phyloP scores from a whole-genome alignment of 2,797 vertebrate species.

The Novumbra hubbsi region DNA sequence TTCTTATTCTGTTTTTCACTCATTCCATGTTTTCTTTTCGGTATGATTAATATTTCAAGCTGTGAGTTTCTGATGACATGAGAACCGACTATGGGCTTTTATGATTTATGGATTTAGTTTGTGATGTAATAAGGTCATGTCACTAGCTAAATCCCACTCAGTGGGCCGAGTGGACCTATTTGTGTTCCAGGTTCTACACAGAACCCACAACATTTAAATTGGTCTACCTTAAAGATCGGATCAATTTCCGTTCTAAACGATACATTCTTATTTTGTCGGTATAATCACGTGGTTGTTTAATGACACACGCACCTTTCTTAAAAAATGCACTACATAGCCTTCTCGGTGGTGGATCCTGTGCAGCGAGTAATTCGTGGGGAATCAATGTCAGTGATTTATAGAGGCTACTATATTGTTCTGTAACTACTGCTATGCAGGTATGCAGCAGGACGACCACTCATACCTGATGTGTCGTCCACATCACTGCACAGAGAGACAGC shows the following conservation, averaged over 20 bases:
- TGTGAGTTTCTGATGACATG: conserved; percentile 33
- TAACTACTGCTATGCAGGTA: neutral
- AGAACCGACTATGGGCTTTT: conserved; percentile 34
- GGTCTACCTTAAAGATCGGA: too few relatives aligned
- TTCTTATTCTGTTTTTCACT: conserved; percentile 35
- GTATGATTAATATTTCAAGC: conserved; percentile 49
- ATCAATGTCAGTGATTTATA: neutral
- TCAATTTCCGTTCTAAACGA: neutral
- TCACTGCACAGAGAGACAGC: conserved; percentile 1
- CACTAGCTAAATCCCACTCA: conserved; percentile 27
- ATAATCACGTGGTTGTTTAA: neutral
- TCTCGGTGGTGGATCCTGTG: neutral
- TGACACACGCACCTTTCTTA: neutral
- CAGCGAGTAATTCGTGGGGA: neutral
- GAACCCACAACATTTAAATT: neutral
- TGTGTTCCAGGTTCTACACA: conserved; percentile 8
- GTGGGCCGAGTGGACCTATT: conserved; percentile 37
- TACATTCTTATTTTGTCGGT: neutral
- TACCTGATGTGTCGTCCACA: neutral
- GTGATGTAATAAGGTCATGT: conserved; percentile 61
- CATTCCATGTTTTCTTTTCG: conserved; percentile 39
- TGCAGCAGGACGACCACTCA: neutral
- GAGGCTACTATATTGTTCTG: neutral
- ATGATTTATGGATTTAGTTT: conserved; percentile 53
- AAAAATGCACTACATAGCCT: neutral